Percentiles rank a stretch among this genome's conserved stretches.
These are phyloP conservation scores for Calidris pygmaea DNA, from an alignment of 2,113 vertebrate species.

Conservation along the genomic window DNA sequence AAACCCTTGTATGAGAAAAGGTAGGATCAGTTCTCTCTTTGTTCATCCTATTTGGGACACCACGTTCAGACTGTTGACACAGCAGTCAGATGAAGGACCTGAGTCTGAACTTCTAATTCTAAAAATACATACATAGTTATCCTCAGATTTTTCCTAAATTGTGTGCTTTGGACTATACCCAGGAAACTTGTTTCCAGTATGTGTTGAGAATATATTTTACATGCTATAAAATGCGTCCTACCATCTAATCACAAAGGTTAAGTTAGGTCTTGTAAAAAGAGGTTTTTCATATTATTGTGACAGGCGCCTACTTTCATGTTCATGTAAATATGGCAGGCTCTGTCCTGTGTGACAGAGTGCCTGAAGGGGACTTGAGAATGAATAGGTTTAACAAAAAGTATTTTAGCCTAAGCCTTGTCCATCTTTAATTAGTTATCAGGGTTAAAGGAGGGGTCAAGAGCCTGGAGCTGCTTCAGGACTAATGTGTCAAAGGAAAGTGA, in stretches of 20 bases:
- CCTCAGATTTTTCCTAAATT: background rate
- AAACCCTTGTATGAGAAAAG: background rate
- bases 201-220: background rate
- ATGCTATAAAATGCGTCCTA: constrained; percentile 22
- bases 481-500: constrained; percentile 75
- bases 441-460: constrained; percentile 75
- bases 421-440: constrained; percentile 82
- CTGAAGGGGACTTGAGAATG: constrained; percentile 68
- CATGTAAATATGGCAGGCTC: constrained; percentile 50
- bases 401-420: constrained; percentile 75
- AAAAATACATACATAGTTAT: background rate
- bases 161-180: background rate
- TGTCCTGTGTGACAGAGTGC: constrained; percentile 64
- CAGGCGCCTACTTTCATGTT: constrained; percentile 58
- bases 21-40: background rate
- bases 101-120: background rate
- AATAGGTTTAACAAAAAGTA: constrained; percentile 76
- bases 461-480: constrained; percentile 68
- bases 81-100: background rate
- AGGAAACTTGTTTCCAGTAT: background rate
- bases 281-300: constrained; percentile 17
- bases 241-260: constrained; percentile 33
- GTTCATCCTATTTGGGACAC: background rate
- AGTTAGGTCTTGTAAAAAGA: constrained; percentile 36
- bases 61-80: background rate